phyloP scores from a whole-genome alignment of 2,113 vertebrate genomes.

The Misgurnus mizolepis region DNA sequence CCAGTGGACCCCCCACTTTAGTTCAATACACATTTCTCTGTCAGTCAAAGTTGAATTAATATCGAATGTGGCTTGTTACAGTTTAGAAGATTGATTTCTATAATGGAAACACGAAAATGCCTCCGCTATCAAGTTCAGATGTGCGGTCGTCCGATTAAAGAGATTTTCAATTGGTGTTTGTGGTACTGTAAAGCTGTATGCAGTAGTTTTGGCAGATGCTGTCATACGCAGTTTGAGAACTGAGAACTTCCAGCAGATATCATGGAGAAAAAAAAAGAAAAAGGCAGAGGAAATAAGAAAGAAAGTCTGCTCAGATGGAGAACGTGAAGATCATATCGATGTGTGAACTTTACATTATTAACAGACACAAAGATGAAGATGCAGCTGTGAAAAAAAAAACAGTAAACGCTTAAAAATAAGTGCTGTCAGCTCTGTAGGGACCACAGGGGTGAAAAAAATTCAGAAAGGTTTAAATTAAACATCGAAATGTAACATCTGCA shows the following conservation, averaged over 20 bases:
- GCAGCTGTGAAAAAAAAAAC: conserved; percentile 57
- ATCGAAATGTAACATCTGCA: conserved; percentile 56
- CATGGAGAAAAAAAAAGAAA: conserved; percentile 3
- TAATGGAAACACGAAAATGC: neutral
- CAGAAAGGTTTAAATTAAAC: conserved; percentile 56
- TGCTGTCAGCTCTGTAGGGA: conserved; percentile 56
- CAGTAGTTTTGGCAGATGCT: conserved; percentile 25
- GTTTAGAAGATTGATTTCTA: neutral
- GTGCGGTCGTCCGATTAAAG: neutral
- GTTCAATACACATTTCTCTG: neutral
- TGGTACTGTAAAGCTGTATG: neutral
- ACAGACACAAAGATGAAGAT: conserved; percentile 56
- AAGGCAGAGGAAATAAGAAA: conserved; percentile 24
- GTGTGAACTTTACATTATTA: conserved; percentile 64
- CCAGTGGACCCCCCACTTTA: too few relatives aligned
- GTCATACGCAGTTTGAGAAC: conserved; percentile 15
- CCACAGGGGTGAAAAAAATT: conserved; percentile 51
- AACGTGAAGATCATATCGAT: conserved; percentile 57
- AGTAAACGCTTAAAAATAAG: conserved; percentile 62
- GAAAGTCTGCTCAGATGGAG: conserved; percentile 46
- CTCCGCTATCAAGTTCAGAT: neutral
- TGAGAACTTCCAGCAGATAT: conserved; percentile 8
- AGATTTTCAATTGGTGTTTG: conserved; percentile 19
- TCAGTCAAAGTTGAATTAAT: neutral
- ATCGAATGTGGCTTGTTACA: neutral